These are phyloP conservation scores for Luperina testacea DNA, from an alignment of 2,888 invertebrate genomes.

Conservation along the genomic window DNA sequence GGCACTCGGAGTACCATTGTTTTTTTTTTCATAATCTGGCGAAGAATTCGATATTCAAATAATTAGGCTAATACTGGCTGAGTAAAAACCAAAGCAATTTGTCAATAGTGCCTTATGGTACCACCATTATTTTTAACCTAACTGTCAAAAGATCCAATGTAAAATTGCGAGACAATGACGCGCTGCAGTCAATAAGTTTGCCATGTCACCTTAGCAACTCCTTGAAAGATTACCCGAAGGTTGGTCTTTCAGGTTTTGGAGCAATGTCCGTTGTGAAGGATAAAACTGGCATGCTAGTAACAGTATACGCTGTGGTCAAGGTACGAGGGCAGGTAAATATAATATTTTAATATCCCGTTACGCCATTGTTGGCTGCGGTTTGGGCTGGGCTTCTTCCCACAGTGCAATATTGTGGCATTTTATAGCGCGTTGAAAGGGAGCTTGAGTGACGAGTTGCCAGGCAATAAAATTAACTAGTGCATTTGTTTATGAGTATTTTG, in stretches of 20 bases:
- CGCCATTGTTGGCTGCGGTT: conserved; percentile 62
- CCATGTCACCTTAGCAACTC: not conserved
- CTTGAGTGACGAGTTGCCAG: conserved; percentile 16
- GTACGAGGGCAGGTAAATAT: conserved; percentile 48
- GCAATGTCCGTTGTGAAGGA: conserved; percentile 31
- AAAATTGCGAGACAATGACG: not conserved
- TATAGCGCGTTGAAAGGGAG: conserved; percentile 5
- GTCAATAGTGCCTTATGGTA: not conserved
- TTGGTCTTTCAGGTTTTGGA: conserved; percentile 3
- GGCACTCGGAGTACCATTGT: too few species aligned
- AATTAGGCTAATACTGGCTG: too few species aligned
- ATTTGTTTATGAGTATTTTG: conserved; percentile 7
- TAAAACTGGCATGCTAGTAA: conserved; percentile 42
- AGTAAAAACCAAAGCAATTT: not conserved
- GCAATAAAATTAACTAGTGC: conserved; percentile 10
- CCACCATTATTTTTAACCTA: not conserved
- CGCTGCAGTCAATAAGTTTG: not conserved
- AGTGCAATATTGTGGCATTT: conserved; percentile 52
- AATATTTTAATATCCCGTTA: conserved; percentile 63
- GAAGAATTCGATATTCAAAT: not conserved
- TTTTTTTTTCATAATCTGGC: not conserved
- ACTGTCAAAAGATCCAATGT: not conserved
- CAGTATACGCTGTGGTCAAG: conserved; percentile 59
- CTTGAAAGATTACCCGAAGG: not conserved
- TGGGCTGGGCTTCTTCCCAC: conserved; percentile 51